Percentiles rank a stretch among this genome's conserved stretches.
Evolutionary conservation across 2,797 vertebrate species (phyloP).

Genomic region (Zalophus californianus): DNA sequence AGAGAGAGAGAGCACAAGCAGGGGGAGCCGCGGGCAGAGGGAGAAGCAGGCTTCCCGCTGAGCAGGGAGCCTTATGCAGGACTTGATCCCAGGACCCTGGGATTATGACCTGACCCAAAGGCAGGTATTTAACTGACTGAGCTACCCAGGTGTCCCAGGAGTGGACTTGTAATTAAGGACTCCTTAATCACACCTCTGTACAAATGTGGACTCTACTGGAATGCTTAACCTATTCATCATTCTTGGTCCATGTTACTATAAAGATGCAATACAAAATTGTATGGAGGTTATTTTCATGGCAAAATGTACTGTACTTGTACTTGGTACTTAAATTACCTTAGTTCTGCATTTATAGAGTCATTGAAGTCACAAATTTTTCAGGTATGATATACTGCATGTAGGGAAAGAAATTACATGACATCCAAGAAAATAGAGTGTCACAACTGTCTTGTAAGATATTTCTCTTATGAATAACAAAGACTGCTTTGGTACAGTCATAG

Average conservation of each 20-base stretch:
- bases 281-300: constrained; percentile 22
- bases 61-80: too few species aligned
- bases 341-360: constrained; percentile 10
- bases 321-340: constrained; percentile 54
- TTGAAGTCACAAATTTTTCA: constrained; percentile 19
- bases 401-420: constrained; percentile 5
- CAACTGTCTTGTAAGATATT: background rate
- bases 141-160: too few species aligned
- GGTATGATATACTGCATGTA: background rate
- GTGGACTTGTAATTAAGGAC: background rate
- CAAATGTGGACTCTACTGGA: background rate
- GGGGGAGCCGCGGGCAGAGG: too few species aligned
- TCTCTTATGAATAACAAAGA: background rate
- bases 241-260: background rate
- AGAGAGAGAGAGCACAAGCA: too few species aligned
- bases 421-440: constrained; percentile 22
- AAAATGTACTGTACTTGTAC: constrained; percentile 9
- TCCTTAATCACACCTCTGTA: constrained; percentile 33
- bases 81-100: too few species aligned
- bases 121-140: too few species aligned
- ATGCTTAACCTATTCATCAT: constrained; percentile 8
- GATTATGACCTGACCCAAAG: too few species aligned
- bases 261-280: background rate
- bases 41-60: too few species aligned
- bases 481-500: background rate